Percentiles rank a stretch among this genome's conserved stretches.
Conservation (phyloP, 2,113 vertebrate species). For the Zingel zingel region DNA sequence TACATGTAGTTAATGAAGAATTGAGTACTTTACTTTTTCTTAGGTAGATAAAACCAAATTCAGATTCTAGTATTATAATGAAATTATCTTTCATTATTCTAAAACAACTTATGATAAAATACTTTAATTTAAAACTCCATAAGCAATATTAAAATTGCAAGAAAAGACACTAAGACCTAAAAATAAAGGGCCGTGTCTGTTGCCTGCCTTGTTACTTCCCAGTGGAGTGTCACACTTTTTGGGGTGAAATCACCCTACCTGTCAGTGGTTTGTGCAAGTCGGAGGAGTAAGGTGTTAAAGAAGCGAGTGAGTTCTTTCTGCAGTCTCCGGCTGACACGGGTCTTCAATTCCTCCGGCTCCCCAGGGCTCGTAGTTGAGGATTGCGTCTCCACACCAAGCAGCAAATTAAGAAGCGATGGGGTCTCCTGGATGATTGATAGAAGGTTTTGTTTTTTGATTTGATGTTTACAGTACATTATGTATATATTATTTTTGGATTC, state of each 20-base stretch:
- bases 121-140: not conserved
- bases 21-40: not conserved
- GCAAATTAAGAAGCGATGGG: slow-evolving; percentile 87
- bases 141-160: not conserved
- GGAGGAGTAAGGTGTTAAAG: slow-evolving; percentile 87
- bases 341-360: slow-evolving; percentile 81
- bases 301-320: slow-evolving; percentile 91
- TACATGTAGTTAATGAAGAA: not conserved
- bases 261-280: slow-evolving; percentile 84
- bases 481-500: not conserved
- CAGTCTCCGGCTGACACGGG: slow-evolving; percentile 88
- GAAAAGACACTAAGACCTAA: not conserved
- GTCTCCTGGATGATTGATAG: slow-evolving; percentile 80
- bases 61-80: not conserved
- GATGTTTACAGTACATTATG: not conserved
- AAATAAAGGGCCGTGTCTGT: not conserved
- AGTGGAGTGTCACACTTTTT: not conserved
- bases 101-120: not conserved
- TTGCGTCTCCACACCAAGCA: slow-evolving; percentile 85
- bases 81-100: not conserved
- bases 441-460: slow-evolving; percentile 5
- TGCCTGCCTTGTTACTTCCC: not conserved
- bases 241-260: slow-evolving; percentile 82
- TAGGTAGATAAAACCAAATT: not conserved
- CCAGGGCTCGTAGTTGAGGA: slow-evolving; percentile 56